Percentiles rank a stretch among this genome's conserved stretches.
These are phyloP conservation scores for Campoletis sonorensis DNA, from an alignment of 1,140 invertebrate genomes.

Conservation along the genomic window DNA sequence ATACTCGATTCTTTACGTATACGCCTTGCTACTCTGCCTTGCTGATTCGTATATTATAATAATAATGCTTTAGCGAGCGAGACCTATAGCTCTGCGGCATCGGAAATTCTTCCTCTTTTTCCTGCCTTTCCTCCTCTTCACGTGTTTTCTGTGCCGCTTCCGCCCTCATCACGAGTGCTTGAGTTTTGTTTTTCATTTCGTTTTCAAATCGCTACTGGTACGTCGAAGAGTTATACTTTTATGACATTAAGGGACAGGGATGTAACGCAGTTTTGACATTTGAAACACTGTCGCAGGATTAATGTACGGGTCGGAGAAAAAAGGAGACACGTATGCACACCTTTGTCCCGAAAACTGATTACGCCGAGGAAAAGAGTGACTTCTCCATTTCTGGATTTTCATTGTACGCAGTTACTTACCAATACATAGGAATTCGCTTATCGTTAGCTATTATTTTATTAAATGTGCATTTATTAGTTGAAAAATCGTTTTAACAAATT, in stretches of 20 bases:
- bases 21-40: not conserved
- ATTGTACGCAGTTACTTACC: no score
- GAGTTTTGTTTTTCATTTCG: conserved; percentile 17
- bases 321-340: no score
- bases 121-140: conserved; percentile 1
- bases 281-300: no score
- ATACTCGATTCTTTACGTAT: conserved; percentile 18
- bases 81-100: conserved; percentile 20
- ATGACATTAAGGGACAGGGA: not conserved
- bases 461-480: no score
- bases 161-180: conserved; percentile 1
- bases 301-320: no score
- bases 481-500: no score
- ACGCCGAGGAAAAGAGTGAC: no score
- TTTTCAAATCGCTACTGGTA: conserved; percentile 40
- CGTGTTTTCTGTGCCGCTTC: conserved; percentile 27
- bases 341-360: no score
- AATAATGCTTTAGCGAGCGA: conserved; percentile 10
- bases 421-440: no score
- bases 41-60: conserved; percentile 3
- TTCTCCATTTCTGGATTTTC: no score
- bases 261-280: no score
- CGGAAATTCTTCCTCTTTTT: conserved; percentile 32
- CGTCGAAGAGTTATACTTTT: conserved; percentile 48
- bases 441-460: no score